Percentiles rank a stretch among this genome's conserved stretches.
Evolutionary conservation across 2,888 invertebrate genomes (phyloP).

Genomic region (Macrophya alboannulata): DNA sequence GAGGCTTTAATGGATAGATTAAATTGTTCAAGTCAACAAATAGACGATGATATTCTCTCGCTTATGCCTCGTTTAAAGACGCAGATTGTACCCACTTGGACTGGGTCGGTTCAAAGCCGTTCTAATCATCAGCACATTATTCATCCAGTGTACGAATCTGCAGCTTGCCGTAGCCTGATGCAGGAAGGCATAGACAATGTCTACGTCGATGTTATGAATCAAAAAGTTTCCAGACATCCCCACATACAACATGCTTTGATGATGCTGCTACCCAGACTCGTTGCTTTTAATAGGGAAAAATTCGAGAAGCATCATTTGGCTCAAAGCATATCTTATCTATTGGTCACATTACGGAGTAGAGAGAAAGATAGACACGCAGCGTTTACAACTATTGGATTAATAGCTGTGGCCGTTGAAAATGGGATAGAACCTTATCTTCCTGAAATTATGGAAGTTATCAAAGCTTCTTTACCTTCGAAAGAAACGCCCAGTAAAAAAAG

Average conservation of each 20-base stretch:
- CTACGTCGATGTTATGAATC: slow-evolving; percentile 90
- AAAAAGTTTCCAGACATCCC: slow-evolving; percentile 87
- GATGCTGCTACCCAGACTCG: slow-evolving; percentile 93
- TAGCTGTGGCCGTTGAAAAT: slow-evolving; percentile 93
- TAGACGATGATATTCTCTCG: slow-evolving; percentile 82
- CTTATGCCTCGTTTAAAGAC: slow-evolving; percentile 84
- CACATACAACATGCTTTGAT: slow-evolving; percentile 94
- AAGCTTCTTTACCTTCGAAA: slow-evolving; percentile 88
- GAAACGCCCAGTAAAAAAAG: slow-evolving; percentile 91
- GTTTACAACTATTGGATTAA: slow-evolving; percentile 94
- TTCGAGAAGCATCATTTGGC: slow-evolving; percentile 90
- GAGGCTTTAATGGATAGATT: slow-evolving; percentile 86
- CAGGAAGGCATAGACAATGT: slow-evolving; percentile 91
- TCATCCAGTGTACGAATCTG: slow-evolving; percentile 89
- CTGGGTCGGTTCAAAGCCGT: slow-evolving; percentile 64
- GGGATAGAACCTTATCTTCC: slow-evolving; percentile 91
- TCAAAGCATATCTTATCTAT: slow-evolving; percentile 89
- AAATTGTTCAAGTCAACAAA: slow-evolving; percentile 76
- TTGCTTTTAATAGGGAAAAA: slow-evolving; percentile 93
- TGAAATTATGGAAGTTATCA: slow-evolving; percentile 92
- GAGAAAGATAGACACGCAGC: slow-evolving; percentile 94
- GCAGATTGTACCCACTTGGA: slow-evolving; percentile 82
- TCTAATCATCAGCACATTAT: slow-evolving; percentile 69
- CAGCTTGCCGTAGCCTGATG: slow-evolving; percentile 92
- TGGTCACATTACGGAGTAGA: slow-evolving; percentile 89